Base-by-base conservation (phyloP, 2,888 invertebrate species). In the Tortricodes alternella region DNA sequence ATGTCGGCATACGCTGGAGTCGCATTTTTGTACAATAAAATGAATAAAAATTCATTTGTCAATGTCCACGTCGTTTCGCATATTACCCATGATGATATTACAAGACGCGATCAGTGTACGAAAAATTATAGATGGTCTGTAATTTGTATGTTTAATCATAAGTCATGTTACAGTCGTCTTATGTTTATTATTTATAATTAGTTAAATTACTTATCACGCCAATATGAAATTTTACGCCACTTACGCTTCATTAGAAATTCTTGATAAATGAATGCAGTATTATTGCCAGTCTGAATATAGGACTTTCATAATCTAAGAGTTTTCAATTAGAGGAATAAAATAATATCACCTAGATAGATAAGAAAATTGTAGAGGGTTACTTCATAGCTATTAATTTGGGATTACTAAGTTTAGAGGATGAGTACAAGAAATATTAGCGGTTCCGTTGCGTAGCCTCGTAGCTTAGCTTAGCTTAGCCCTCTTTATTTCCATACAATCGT, bases 401-500 rank as follows among this genome's bases (percentile, higher is more conserved):
- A 81, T 80, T 81, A 88, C 88, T 89, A 88, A 81, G 90, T 90
- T 90, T 90, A 90, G 90, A 90, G 90, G 90, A 90, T 90, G 89
- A 78, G 79, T 83, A 85, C 73, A 79, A 78, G 71, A 66, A 71
- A 79, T 74, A 78, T 78, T 89, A 89, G 84, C 74, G 61, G 64
- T 77, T 85, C 29, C 72, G 83, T 88, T 89, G 76, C 76, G 78
- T 87, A 88, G 85, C 61, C 57, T 78, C 74, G 74, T 72, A 65
- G 68, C 56, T 61, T 65, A 86, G 84, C 56, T 75, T 89, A 89
- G 88, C 76, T 83, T 89, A 89, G 88, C 76, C 64, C 68, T 73
- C 63, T 62, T 66, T 78, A 58, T 58, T 58, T 66, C 66, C 59
- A 66, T 68, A 66, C 71, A 72, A 73, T 74, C 70, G 59, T 76